phyloP scores from a whole-genome alignment of 2,797 vertebrate genomes.

The Gymnoscopelus braueri region DNA sequence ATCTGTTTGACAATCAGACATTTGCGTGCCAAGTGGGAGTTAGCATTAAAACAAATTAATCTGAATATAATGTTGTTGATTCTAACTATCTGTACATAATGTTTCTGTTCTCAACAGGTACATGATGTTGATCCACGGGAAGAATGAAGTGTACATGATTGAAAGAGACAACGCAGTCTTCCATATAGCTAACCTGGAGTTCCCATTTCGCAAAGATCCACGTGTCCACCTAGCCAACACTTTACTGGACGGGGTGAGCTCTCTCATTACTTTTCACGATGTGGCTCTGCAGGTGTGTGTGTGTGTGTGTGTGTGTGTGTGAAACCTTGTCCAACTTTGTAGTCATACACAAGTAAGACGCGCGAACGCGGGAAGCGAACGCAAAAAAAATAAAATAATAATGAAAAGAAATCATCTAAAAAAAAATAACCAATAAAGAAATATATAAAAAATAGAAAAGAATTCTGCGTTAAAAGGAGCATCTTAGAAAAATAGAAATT shows the following conservation, averaged over 20 bases:
- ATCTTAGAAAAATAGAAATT: too few relatives aligned
- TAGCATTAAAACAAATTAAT: neutral
- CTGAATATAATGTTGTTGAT: neutral
- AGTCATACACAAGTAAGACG: too few relatives aligned
- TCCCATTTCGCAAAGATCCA: conserved; percentile 96
- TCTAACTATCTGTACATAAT: neutral
- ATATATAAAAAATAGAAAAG: too few relatives aligned
- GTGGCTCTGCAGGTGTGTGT: neutral
- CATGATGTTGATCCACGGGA: conserved; percentile 98
- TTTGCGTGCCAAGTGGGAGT: neutral
- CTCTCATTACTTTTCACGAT: neutral
- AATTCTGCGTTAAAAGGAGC: too few relatives aligned
- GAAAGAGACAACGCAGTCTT: conserved; percentile 96
- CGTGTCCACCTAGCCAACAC: conserved; percentile 90
- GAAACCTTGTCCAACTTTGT: too few relatives aligned
- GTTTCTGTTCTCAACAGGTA: conserved; percentile 81
- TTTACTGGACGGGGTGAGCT: conserved; percentile 95
- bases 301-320: too few relatives aligned
- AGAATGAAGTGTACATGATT: conserved; percentile 96
- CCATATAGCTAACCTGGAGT: conserved; percentile 93
- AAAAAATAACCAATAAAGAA: too few relatives aligned
- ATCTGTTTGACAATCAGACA: neutral
- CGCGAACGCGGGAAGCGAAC: too few relatives aligned
- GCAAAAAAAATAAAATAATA: too few relatives aligned
- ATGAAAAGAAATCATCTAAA: too few relatives aligned